Conservation (phyloP, 2,888 invertebrate genomes). For the Microlaimidae sp. region DNA sequence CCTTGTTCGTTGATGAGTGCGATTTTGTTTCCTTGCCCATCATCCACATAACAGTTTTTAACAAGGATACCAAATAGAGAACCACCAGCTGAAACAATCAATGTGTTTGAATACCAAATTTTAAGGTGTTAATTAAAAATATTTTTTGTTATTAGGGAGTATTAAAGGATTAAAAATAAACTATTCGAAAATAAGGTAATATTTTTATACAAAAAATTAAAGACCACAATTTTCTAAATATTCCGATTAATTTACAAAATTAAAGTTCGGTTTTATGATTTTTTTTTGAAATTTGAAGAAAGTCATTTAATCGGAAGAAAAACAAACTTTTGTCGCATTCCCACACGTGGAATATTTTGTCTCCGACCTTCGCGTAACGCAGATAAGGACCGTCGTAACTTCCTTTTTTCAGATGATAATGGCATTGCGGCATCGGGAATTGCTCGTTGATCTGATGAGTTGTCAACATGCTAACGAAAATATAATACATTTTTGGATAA, state of each 20-base stretch:
- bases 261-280: neutral
- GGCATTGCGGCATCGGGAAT: constrained; percentile 29
- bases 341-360: constrained; percentile 29
- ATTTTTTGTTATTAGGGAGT: no score
- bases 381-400: constrained; percentile 17
- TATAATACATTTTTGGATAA: no score
- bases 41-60: constrained; percentile 34
- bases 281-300: no score
- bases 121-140: no score
- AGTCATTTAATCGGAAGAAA: no score
- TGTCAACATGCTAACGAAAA: constrained; percentile 25
- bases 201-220: no score
- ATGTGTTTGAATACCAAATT: no score
- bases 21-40: constrained; percentile 32
- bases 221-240: no score
- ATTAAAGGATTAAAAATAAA: no score
- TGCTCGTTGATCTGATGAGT: constrained; percentile 28
- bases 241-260: no score
- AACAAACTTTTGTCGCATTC: constrained; percentile 28
- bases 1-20: constrained; percentile 31
- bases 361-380: constrained; percentile 17
- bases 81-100: constrained; percentile 21
- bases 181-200: no score
- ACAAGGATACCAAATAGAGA: constrained; percentile 31
- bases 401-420: constrained; percentile 25